Percentiles rank a stretch among this genome's conserved stretches.
Conservation (phyloP, 2,888 invertebrate species). For the Tetranychus piercei region DNA sequence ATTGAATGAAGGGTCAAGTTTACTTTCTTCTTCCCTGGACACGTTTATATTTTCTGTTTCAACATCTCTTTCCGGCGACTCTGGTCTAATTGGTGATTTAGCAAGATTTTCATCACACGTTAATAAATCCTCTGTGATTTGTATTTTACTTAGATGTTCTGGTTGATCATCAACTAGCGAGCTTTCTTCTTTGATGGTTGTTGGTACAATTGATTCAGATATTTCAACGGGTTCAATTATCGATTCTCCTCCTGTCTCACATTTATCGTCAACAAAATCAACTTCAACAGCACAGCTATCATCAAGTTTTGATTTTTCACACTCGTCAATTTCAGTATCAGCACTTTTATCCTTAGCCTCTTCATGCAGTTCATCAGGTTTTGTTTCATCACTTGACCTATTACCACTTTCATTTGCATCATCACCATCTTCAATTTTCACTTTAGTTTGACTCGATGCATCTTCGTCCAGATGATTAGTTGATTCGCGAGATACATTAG, state of each 20-base stretch:
- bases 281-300: neutral
- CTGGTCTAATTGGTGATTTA: slow-evolving; percentile 5
- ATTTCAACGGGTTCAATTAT: slow-evolving; percentile 19
- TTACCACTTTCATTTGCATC: slow-evolving; percentile 7
- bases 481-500: neutral
- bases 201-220: slow-evolving; percentile 18
- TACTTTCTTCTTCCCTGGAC: neutral
- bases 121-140: slow-evolving; percentile 6
- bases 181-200: neutral
- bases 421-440: neutral
- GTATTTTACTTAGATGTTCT: neutral
- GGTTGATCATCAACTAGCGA: neutral
- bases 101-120: slow-evolving; percentile 9
- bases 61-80: neutral
- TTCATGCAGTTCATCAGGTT: slow-evolving; percentile 1
- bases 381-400: slow-evolving; percentile 6
- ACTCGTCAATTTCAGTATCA: neutral
- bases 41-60: neutral
- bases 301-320: neutral
- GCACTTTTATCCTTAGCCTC: neutral
- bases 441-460: neutral
- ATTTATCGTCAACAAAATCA: neutral
- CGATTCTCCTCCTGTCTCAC: slow-evolving; percentile 15
- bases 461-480: neutral
- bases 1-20: neutral